A percentile compares a stretch with the other conserved stretches of the same genome.
Conservation (phyloP, 2,888 invertebrate genomes). For the Halictus ligatus region DNA sequence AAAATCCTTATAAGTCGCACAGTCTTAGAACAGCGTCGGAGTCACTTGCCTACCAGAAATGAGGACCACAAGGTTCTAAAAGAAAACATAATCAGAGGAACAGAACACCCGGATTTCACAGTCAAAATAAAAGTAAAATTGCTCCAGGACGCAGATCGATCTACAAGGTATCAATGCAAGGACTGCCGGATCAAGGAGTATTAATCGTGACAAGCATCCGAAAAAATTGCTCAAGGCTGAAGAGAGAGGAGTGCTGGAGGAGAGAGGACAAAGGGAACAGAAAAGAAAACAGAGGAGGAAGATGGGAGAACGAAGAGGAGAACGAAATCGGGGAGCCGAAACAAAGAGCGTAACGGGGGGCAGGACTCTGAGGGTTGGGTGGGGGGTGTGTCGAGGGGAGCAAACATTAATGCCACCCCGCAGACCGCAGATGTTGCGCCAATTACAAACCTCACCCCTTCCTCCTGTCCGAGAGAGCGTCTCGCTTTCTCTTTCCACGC, state of each 20-base stretch:
- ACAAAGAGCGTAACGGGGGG: slow-evolving; percentile 31
- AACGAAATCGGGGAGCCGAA: slow-evolving; percentile 3
- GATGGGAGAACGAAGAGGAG: neutral
- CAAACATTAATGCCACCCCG: slow-evolving; percentile 83
- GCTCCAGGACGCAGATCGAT: neutral
- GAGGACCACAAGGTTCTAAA: no score
- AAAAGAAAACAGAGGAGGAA: neutral
- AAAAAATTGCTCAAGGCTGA: neutral
- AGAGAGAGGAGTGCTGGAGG: neutral
- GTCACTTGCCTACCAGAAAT: neutral
- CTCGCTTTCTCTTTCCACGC: slow-evolving; percentile 14
- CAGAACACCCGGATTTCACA: neutral
- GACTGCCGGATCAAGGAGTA: neutral
- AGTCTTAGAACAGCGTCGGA: no score
- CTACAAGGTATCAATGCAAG: neutral
- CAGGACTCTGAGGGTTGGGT: neutral
- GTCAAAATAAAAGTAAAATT: neutral
- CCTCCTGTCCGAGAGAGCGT: slow-evolving; percentile 23
- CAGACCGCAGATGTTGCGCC: slow-evolving; percentile 84
- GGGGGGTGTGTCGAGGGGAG: slow-evolving; percentile 70
- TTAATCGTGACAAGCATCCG: neutral
- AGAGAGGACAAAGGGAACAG: neutral
- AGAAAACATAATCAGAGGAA: neutral
- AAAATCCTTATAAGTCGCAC: neutral
- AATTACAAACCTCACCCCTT: slow-evolving; percentile 82